Percentiles rank a stretch among this genome's conserved stretches.
phyloP scores from a whole-genome alignment of 2,888 invertebrate species.

The Julus scandinavius region DNA sequence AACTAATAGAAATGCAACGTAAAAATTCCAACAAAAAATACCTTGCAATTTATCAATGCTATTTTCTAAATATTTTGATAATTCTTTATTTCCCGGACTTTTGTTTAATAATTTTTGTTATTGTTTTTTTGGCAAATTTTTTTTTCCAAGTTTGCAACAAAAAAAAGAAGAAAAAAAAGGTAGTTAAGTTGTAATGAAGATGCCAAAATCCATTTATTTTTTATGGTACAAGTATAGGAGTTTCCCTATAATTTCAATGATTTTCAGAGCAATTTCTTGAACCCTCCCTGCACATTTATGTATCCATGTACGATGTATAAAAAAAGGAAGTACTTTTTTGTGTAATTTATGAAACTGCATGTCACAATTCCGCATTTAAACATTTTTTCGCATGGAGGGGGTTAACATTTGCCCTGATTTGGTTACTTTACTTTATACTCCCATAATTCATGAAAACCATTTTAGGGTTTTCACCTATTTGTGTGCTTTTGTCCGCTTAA shows the following conservation, averaged over 20 bases:
- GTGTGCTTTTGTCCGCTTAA: slow-evolving; percentile 15
- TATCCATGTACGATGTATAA: background rate
- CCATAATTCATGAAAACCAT: slow-evolving; percentile 4
- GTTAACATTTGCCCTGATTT: slow-evolving; percentile 39
- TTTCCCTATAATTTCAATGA: slow-evolving; percentile 34
- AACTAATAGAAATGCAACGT: too few species aligned
- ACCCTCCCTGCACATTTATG: background rate
- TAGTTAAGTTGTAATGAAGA: background rate
- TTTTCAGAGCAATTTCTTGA: slow-evolving; percentile 29
- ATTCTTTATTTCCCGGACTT: too few species aligned
- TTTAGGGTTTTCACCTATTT: slow-evolving; percentile 10
- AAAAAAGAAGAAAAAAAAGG: background rate
- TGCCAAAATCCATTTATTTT: slow-evolving; percentile 34
- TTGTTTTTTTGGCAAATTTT: background rate
- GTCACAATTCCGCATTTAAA: slow-evolving; percentile 8
- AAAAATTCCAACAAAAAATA: too few species aligned
- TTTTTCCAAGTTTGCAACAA: background rate
- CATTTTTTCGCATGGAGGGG: slow-evolving; percentile 39
- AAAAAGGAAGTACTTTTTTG: slow-evolving; percentile 19
- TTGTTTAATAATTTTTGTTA: too few species aligned
- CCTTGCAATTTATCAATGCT: too few species aligned
- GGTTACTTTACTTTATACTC: slow-evolving; percentile 34
- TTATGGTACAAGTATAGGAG: slow-evolving; percentile 1
- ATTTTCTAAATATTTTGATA: too few species aligned
- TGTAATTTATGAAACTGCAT: slow-evolving; percentile 33